phyloP scores from a whole-genome alignment of 1,140 invertebrate species.

The Micrasema longulum region DNA sequence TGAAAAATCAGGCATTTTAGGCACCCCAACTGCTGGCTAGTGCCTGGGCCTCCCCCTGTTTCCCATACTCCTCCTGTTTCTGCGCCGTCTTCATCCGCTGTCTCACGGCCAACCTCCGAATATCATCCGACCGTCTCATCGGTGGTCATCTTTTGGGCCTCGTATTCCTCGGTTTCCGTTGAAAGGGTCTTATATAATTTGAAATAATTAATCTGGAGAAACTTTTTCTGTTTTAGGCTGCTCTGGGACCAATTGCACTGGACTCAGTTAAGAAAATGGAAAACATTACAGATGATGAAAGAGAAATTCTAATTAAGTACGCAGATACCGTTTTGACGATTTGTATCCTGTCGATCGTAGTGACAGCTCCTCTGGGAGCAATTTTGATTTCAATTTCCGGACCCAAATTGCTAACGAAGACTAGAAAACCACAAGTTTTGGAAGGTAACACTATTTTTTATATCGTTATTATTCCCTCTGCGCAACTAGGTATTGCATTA shows the following conservation, averaged over 20 bases:
- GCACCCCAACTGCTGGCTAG: too few relatives aligned
- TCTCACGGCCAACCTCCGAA: too few relatives aligned
- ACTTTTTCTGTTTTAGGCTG: constrained; percentile 58
- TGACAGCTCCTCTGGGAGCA: constrained; percentile 92
- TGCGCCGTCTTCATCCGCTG: too few relatives aligned
- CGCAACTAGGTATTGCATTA: too few relatives aligned
- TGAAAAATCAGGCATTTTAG: too few relatives aligned
- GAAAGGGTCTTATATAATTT: too few relatives aligned
- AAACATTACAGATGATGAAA: constrained; percentile 37
- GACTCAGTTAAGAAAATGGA: constrained; percentile 62
- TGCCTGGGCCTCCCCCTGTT: too few relatives aligned
- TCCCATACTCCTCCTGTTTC: too few relatives aligned
- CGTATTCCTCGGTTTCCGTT: too few relatives aligned
- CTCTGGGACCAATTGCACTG: constrained; percentile 65
- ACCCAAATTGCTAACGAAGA: constrained; percentile 81
- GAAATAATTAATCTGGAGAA: too few relatives aligned
- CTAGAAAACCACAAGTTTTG: constrained; percentile 70
- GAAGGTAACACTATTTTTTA: constrained; percentile 65
- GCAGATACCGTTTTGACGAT: constrained; percentile 75
- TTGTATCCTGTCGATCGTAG: constrained; percentile 89
- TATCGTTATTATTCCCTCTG: not conserved
- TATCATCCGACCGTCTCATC: too few relatives aligned
- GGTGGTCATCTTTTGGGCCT: too few relatives aligned
- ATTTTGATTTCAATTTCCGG: constrained; percentile 87
- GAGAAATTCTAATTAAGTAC: constrained; percentile 53